phyloP scores from a whole-genome alignment of 2,797 vertebrate species.

The Monodelphis domestica region DNA sequence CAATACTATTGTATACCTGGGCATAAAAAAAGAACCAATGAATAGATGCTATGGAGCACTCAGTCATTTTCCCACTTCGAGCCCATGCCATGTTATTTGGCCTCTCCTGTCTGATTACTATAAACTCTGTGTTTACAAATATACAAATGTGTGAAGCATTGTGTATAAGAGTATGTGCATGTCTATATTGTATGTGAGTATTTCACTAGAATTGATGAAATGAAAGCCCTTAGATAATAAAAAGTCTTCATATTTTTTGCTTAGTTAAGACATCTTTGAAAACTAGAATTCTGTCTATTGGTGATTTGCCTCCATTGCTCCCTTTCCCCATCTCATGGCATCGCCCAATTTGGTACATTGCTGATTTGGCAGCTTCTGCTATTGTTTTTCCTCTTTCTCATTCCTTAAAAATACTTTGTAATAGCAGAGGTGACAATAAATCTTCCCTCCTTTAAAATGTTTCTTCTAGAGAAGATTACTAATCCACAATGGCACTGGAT shows the following conservation, averaged over 20 bases:
- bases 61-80: not conserved
- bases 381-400: conserved; percentile 47
- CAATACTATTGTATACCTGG: not conserved
- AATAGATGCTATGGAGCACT: not conserved
- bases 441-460: conserved; percentile 64
- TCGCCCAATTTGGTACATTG: not conserved
- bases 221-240: not conserved
- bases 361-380: not conserved
- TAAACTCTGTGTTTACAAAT: not conserved
- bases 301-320: not conserved
- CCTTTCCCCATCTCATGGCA: not conserved
- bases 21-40: not conserved
- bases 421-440: conserved; percentile 14
- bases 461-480: conserved; percentile 52
- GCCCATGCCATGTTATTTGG: not conserved
- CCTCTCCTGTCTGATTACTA: not conserved
- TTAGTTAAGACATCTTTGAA: not conserved
- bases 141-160: not conserved
- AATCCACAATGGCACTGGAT: conserved; percentile 66
- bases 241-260: not conserved
- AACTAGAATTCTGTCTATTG: not conserved
- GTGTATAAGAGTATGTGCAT: not conserved
- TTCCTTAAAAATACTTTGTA: conserved; percentile 39
- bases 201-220: not conserved
- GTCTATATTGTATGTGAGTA: not conserved